phyloP scores from a whole-genome alignment of 1,140 invertebrate species.

The Sweltsa coloradensis region DNA sequence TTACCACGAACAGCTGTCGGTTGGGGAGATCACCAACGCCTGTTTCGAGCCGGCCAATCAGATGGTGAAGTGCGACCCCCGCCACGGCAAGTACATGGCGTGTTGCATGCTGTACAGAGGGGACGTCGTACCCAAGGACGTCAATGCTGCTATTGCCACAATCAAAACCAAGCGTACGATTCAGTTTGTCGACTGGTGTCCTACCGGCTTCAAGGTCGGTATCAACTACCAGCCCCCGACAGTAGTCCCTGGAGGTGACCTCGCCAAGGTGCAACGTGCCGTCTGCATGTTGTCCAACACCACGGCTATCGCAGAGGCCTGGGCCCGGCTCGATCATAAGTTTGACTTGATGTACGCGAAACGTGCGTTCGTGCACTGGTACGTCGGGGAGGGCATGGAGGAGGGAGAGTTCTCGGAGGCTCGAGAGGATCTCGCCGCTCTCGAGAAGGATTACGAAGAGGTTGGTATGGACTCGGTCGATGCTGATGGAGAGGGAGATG shows the following conservation, averaged over 20 bases:
- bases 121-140: constrained; percentile 47
- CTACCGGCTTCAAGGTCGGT: constrained; percentile 70
- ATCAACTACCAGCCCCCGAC: constrained; percentile 72
- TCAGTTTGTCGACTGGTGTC: constrained; percentile 86
- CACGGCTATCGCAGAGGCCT: constrained; percentile 68
- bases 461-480: constrained; percentile 46
- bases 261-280: constrained; percentile 59
- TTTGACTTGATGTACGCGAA: constrained; percentile 77
- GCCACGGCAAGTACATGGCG: constrained; percentile 84
- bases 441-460: constrained; percentile 56
- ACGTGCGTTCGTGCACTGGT: constrained; percentile 67
- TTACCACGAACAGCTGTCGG: constrained; percentile 69
- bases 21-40: constrained; percentile 82
- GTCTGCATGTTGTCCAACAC: constrained; percentile 72
- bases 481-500: constrained; percentile 57
- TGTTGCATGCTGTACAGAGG: constrained; percentile 65
- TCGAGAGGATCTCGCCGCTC: constrained; percentile 58
- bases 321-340: constrained; percentile 66
- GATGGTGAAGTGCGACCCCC: constrained; percentile 88
- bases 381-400: constrained; percentile 62
- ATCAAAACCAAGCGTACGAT: constrained; percentile 76
- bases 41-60: constrained; percentile 83
- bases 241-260: constrained; percentile 68
- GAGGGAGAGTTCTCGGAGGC: constrained; percentile 66
- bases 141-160: constrained; percentile 71